A percentile compares a stretch with the other conserved stretches of the same genome.
Conservation (phyloP, 2,113 vertebrate genomes). For the Entelurus aequoreus region DNA sequence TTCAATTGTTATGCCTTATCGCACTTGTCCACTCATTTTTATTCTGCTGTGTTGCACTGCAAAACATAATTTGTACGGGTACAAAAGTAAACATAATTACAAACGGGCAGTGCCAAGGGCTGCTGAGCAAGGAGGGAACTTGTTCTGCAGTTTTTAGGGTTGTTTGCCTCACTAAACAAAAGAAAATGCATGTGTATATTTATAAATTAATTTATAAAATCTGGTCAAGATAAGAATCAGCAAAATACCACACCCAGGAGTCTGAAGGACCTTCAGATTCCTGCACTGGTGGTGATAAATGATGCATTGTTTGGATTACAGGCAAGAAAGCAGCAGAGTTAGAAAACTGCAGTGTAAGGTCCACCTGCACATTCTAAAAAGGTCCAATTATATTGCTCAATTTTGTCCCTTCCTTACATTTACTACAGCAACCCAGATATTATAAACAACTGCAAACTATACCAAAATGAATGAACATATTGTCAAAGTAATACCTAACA, state of each 20-base stretch:
- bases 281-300: slow-evolving; percentile 7
- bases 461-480: no score
- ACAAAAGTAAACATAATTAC: not conserved
- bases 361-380: not conserved
- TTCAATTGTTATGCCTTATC: slow-evolving; percentile 2
- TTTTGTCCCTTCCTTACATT: not conserved
- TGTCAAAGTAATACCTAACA: no score
- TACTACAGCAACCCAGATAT: no score
- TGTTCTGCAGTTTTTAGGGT: not conserved
- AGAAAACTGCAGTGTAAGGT: not conserved
- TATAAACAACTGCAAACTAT: no score
- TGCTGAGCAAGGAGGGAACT: not conserved
- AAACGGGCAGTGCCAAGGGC: not conserved
- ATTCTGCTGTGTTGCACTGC: not conserved
- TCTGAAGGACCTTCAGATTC: not conserved
- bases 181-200: no score
- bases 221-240: slow-evolving; percentile 29
- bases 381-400: not conserved
- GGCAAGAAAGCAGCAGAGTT: not conserved
- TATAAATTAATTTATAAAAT: not conserved
- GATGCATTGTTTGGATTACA: not conserved
- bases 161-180: not conserved
- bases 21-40: not conserved
- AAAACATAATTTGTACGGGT: not conserved
- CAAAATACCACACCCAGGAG: slow-evolving; percentile 8